Evolutionary conservation across 2,797 vertebrate species (phyloP), one percentile per base, ranked within the genome.

Genomic region (Ambastaia sidthimunki): DNA sequence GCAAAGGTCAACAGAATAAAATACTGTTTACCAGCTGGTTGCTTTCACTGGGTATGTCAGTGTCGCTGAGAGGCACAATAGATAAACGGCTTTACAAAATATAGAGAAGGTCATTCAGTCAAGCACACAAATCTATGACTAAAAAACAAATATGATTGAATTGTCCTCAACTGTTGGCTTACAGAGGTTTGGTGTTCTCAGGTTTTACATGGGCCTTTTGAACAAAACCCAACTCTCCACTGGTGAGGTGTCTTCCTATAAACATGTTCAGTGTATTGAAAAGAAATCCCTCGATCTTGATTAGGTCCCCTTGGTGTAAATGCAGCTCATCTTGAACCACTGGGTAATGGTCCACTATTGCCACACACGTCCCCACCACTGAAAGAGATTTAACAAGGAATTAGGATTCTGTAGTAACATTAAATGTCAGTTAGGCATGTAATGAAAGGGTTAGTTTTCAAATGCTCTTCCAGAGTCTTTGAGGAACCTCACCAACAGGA

Each of bases 281-380:
- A 78, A 98, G 85, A 67, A 97, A 93, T 28, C 97, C 97, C 0
- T 95, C 86, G 74, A 97, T 91, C 81, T 96, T 93, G 71, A 99
- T 94, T 70, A 81, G 71, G 47, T 99, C 97, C 13, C 96, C 97
- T 86, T 89, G 93, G 84, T 79, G 89, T 83, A 98, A 93, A 83
- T 90, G 94, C 87, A 99, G 91, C 82, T 99, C 98, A 54, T 97
- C 96, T 63, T 87, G 89, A 7, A 85, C 91, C 74, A 80, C 77
- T 28, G 94, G 94, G 86, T 89, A 89, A 80, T 96, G 90, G 86
- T 96, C 94, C 47, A 92, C 89, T 67, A 87, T 84, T 15, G 95
- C 94, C 3, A 92, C 90, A 83, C 96, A 99, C 9, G 86, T 93
- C 25, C 98, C 98, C 67, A 90, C 95, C 78, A 95, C 98, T 99